These are phyloP conservation scores for Peromyscus polionotus DNA, from an alignment of 2,113 vertebrate genomes.

Conservation along the genomic window DNA sequence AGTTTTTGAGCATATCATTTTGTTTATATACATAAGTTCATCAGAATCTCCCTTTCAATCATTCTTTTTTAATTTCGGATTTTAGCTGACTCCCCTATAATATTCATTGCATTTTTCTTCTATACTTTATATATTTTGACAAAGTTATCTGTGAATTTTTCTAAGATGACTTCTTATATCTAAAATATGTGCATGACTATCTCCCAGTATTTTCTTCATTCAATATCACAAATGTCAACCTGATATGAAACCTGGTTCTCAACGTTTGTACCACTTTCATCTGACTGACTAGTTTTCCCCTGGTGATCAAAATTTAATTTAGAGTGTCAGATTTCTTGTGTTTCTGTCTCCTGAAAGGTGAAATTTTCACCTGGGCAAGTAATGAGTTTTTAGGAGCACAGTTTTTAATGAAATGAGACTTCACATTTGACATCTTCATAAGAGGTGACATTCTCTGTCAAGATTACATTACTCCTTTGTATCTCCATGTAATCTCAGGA, in stretches of 20 bases:
- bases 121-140: background rate
- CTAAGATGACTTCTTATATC: background rate
- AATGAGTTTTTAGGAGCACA: constrained; percentile 12
- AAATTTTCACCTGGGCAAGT: background rate
- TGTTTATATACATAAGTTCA: background rate
- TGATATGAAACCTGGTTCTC: background rate
- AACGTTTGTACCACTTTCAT: background rate
- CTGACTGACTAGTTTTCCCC: background rate
- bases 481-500: background rate
- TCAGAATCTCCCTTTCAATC: background rate
- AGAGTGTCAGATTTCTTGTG: background rate
- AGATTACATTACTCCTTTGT: background rate
- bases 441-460: constrained; percentile 3
- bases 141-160: background rate
- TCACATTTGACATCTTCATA: constrained; percentile 22
- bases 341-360: constrained; percentile 33
- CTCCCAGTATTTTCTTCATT: constrained; percentile 1
- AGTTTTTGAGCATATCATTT: background rate
- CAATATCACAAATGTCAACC: background rate
- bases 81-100: background rate
- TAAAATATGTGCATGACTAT: background rate
- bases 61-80: background rate
- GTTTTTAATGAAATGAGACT: constrained; percentile 38
- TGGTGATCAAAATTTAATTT: constrained; percentile 44
- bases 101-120: background rate